Conservation (phyloP, 2,113 vertebrate genomes). For the Bujurquina vittata region DNA sequence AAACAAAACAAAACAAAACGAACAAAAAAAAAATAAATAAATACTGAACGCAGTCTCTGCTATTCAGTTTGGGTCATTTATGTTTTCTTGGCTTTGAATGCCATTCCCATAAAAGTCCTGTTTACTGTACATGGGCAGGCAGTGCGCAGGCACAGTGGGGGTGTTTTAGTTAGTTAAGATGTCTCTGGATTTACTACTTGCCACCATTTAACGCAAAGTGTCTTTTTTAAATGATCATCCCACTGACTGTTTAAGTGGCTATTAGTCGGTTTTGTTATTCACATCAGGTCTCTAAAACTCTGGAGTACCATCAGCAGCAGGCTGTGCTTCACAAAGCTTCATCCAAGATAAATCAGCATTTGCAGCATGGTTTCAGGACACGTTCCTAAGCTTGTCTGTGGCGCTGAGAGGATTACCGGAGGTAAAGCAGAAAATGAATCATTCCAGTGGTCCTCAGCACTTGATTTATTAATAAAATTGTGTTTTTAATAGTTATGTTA, state of each 20-base stretch:
- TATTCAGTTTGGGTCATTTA: not conserved
- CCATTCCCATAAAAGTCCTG: not conserved
- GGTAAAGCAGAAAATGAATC: not conserved
- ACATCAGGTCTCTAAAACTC: not conserved
- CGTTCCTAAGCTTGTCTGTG: not conserved
- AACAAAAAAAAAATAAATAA: not conserved
- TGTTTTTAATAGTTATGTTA: not conserved
- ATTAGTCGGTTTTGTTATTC: constrained; percentile 9
- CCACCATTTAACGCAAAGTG: not conserved
- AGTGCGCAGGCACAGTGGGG: not conserved
- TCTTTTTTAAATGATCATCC: constrained; percentile 2
- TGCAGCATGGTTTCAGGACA: not conserved
- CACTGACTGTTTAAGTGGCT: not conserved
- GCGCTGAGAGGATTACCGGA: not conserved
- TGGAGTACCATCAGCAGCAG: not conserved
- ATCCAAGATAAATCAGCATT: constrained; percentile 10
- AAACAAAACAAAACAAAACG: not conserved
- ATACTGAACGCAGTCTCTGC: not conserved
- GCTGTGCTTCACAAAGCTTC: not conserved
- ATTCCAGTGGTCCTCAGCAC: not conserved
- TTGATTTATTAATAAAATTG: not conserved
- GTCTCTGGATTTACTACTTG: not conserved
- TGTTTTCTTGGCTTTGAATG: not conserved
- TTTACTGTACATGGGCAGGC: not conserved
- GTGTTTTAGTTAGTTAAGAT: not conserved